phyloP scores from a whole-genome alignment of 2,888 invertebrate species.

The Sinopyrophorus schimmeli region DNA sequence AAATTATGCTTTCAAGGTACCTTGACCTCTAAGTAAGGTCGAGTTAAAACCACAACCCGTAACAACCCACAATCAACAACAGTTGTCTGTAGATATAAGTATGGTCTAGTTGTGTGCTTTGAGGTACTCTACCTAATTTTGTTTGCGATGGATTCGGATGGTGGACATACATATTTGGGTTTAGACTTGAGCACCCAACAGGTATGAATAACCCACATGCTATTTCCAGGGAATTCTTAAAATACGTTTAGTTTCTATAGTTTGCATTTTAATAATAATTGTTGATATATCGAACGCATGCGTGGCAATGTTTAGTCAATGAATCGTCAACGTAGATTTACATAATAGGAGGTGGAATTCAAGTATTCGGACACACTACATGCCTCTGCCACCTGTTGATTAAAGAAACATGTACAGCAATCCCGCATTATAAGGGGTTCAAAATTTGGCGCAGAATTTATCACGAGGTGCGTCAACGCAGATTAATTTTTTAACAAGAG shows the following conservation, averaged over 20 bases:
- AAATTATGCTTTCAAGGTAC: conserved; percentile 18
- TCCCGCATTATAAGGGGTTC: too few species aligned
- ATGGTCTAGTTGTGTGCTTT: conserved; percentile 9
- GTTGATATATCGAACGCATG: conserved; percentile 22
- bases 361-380: conserved; percentile 6
- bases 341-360: conserved; percentile 5
- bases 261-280: too few species aligned
- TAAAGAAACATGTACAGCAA: conserved; percentile 3
- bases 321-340: conserved; percentile 11
- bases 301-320: conserved; percentile 24
- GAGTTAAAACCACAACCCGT: conserved; percentile 15
- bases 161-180: conserved; percentile 68
- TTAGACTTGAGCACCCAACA: conserved; percentile 88
- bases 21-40: conserved; percentile 33
- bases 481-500: too few species aligned
- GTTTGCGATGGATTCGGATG: conserved; percentile 18
- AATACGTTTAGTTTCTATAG: too few species aligned
- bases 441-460: too few species aligned
- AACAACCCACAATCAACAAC: conserved; percentile 16
- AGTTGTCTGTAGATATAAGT: conserved; percentile 8
- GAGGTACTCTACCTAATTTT: too few species aligned
- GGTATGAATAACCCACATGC: conserved; percentile 58
- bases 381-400: conserved; percentile 42
- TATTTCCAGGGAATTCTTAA: too few species aligned
- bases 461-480: too few species aligned